Base-by-base conservation (phyloP, 2,797 vertebrate genomes). In the Tympanoctomys barrerae region DNA sequence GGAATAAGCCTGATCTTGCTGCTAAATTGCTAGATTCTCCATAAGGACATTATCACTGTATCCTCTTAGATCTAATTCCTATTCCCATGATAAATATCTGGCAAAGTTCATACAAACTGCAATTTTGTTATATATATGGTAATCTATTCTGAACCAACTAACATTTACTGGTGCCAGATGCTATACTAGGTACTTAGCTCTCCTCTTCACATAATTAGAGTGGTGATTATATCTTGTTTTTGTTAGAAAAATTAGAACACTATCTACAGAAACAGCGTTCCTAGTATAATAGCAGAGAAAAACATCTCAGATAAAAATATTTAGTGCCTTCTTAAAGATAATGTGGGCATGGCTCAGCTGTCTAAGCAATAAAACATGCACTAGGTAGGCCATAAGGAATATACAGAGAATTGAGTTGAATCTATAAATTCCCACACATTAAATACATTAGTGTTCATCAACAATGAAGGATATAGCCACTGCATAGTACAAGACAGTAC, bases 391-490 rank as follows among this genome's bases (percentile, higher is more conserved):
- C 52, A 11, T 57, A 85, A 77, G 39, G 52, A 16, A 82, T 24
- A 59, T 7, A 28, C n/a, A 5, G 52, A 36, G 83, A 89, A 86
- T 1, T n/a, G 28, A 7, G 22, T 92, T 59, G 77, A 90, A 81
- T 89, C 36, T 94, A 89, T 93, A 91, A 94, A 89, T 82, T 77
- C n/a, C n/a, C 64, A 52, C 4, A 64, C 7, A 75, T 16, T 81
- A 80, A 91, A 75, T 31, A 64, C n/a, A 78, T 28, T 3, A 83
- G 3, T 36, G 75, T 54, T 90, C 66, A 61, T 19, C n/a, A 90
- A 24, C 22, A 77, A n/a, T 68, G 57, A 90, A 57, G 4, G 52
- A 81, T 46, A 57, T 0, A 88, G 28, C 61, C 28, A 89, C 10
- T 24, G 2, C 21, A 14, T 4, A 31, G 61, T 10, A 54, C 26